Evolutionary conservation across 2,888 invertebrate genomes (phyloP), one percentile per base, ranked within the genome.

Genomic region (Celastrina argiolus): DNA sequence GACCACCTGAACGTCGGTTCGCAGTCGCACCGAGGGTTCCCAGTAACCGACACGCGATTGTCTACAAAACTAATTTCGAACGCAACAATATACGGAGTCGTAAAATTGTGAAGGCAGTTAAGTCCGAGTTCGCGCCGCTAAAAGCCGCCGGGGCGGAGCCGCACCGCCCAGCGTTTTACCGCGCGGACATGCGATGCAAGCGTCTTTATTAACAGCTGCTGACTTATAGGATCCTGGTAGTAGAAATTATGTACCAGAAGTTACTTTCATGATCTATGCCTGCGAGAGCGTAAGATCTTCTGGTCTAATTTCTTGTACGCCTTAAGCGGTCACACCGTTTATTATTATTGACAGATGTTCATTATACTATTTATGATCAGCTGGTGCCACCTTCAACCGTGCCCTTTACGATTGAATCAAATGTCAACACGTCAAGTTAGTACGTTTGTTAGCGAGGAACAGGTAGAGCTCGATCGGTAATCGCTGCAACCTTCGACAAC

Each of bases 141-240:
- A 81, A 82, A 81, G 82, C 80, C 77, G 72, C 69, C 76, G 75
- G 85, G 87, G 88, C 87, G 88, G 84, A 81, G 81, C 74, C 74
- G 81, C 75, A 75, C 78, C 88, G 88, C 88, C 88, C 85, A 77
- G 82, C 81, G 87, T 81, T 87, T 88, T 78, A 77, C 73, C 69
- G 72, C 74, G 72, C 74, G 72, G 69, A 71, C 76, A 83, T 84
- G 81, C 81, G 76, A 79, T 80, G 77, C 79, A 77, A 79, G 78
- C 78, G 83, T 86, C 87, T 88, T 82, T 87, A 88, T 88, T 88
- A 88, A 80, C 82, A 70, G 66, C 73, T 78, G 77, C 81, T 71
- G 72, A 78, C 72, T 74, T 76, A 74, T 72, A 70, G 75, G 75
- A 73, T 76, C 78, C 70, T 74, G 76, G 76, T 74, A 75, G 74